A percentile compares a stretch with the other conserved stretches of the same genome.
Evolutionary conservation across 2,888 invertebrate species (phyloP).

Genomic region (Pherbina coryleti): DNA sequence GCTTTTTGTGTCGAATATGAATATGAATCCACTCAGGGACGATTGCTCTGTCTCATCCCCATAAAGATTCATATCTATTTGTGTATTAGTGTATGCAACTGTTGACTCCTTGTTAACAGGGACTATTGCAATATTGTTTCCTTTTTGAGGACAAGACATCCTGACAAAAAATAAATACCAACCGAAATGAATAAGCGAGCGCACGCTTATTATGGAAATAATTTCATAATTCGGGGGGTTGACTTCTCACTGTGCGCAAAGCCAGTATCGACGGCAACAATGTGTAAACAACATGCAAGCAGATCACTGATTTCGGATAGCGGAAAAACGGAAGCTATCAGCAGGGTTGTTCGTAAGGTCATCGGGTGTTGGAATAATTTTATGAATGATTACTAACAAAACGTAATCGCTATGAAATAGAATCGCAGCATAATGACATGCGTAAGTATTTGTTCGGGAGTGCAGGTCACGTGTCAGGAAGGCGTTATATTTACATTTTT

Average conservation of each 20-base stretch:
- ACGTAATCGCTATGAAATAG: slow-evolving; percentile 15
- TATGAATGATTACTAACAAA: slow-evolving; percentile 58
- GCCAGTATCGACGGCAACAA: slow-evolving; percentile 45
- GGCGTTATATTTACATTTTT: slow-evolving; percentile 66
- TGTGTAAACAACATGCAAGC: slow-evolving; percentile 54
- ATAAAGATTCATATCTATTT: neutral
- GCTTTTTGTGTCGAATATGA: slow-evolving; percentile 31
- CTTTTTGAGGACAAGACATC: slow-evolving; percentile 31
- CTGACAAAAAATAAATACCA: slow-evolving; percentile 35
- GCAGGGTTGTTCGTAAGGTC: slow-evolving; percentile 32
- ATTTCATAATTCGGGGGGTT: slow-evolving; percentile 70
- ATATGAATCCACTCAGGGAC: slow-evolving; percentile 36
- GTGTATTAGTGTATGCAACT: slow-evolving; percentile 10
- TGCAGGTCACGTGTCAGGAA: slow-evolving; percentile 61
- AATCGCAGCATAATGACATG: slow-evolving; percentile 41
- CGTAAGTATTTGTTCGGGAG: slow-evolving; percentile 44
- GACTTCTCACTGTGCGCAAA: slow-evolving; percentile 36
- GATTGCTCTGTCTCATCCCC: neutral
- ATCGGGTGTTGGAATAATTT: slow-evolving; percentile 62
- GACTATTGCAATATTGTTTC: slow-evolving; percentile 21
- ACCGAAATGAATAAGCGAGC: slow-evolving; percentile 45
- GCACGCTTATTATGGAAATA: slow-evolving; percentile 66
- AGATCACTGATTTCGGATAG: slow-evolving; percentile 43
- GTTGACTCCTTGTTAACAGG: slow-evolving; percentile 22
- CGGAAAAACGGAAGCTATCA: slow-evolving; percentile 30